A percentile compares a stretch with the other conserved stretches of the same genome.
These are phyloP conservation scores for Patella depressa DNA, from an alignment of 2,888 invertebrate genomes.

Conservation along the genomic window DNA sequence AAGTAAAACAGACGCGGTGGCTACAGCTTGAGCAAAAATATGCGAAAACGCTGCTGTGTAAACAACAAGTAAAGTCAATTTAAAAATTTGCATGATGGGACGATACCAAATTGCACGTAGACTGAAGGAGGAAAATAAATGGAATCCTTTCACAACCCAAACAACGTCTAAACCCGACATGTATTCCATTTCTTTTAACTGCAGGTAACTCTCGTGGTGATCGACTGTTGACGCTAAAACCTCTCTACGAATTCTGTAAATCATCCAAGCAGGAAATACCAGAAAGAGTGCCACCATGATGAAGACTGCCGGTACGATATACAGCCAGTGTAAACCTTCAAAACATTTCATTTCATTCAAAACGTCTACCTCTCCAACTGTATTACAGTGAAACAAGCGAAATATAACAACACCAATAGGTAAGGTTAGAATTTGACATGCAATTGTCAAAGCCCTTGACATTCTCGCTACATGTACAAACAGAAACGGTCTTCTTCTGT, in stretches of 20 bases:
- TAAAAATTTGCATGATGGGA: slow-evolving; percentile 50
- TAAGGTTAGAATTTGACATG: slow-evolving; percentile 56
- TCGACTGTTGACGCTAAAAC: slow-evolving; percentile 50
- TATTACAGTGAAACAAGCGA: slow-evolving; percentile 58
- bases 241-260: slow-evolving; percentile 51
- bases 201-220: slow-evolving; percentile 63
- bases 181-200: slow-evolving; percentile 65
- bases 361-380: slow-evolving; percentile 48
- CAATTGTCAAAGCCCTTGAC: slow-evolving; percentile 49
- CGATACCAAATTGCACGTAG: slow-evolving; percentile 56
- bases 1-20: slow-evolving; percentile 44
- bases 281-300: slow-evolving; percentile 49
- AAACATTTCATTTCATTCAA: slow-evolving; percentile 56
- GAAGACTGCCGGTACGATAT: slow-evolving; percentile 48
- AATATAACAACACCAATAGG: slow-evolving; percentile 56
- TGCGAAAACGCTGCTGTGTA: slow-evolving; percentile 52
- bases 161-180: slow-evolving; percentile 62
- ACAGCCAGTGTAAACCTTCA: slow-evolving; percentile 55
- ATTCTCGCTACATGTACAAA: slow-evolving; percentile 57
- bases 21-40: slow-evolving; percentile 50
- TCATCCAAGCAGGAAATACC: slow-evolving; percentile 57
- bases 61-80: slow-evolving; percentile 50
- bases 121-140: slow-evolving; percentile 64
- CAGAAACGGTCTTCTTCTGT: slow-evolving; percentile 48
- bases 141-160: slow-evolving; percentile 60